Conservation (phyloP, 2,888 invertebrate genomes). For the Athrips mouffetella region DNA sequence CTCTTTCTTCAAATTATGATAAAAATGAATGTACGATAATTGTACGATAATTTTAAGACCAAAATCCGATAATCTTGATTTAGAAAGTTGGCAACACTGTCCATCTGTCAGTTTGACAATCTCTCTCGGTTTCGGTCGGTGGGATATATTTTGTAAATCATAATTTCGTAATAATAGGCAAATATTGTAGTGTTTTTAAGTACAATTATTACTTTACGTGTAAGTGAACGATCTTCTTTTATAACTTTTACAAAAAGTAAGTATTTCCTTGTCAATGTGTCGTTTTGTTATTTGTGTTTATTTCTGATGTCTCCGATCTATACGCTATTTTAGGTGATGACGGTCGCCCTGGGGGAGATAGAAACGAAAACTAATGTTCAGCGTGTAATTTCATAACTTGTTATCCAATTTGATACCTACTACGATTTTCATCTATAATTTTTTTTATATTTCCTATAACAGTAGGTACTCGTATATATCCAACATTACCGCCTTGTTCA, state of each 20-base stretch:
- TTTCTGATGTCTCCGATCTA: slow-evolving; percentile 38
- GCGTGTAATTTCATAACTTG: not conserved
- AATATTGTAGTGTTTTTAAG: not conserved
- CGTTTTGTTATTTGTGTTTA: slow-evolving; percentile 25
- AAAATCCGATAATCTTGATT: too few species aligned
- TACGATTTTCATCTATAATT: not conserved
- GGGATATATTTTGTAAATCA: not conserved
- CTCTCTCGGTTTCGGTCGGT: not conserved
- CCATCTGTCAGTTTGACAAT: not conserved
- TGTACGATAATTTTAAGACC: too few species aligned
- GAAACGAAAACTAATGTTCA: not conserved
- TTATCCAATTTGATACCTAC: too few species aligned
- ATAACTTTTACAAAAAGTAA: slow-evolving; percentile 1
- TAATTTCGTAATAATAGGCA: not conserved
- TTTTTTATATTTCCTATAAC: not conserved
- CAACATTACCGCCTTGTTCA: too few species aligned
- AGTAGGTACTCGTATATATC: too few species aligned
- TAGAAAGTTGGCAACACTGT: too few species aligned
- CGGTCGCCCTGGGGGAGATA: slow-evolving; percentile 26
- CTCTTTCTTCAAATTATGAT: too few species aligned
- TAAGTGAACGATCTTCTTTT: not conserved
- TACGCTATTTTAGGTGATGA: slow-evolving; percentile 68
- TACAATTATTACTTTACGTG: not conserved
- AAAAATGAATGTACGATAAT: too few species aligned
- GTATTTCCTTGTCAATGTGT: not conserved